Evolutionary conservation across 1,140 invertebrate species (phyloP), one percentile per base, ranked within the genome.

Genomic region (Lepidurus couesii): DNA sequence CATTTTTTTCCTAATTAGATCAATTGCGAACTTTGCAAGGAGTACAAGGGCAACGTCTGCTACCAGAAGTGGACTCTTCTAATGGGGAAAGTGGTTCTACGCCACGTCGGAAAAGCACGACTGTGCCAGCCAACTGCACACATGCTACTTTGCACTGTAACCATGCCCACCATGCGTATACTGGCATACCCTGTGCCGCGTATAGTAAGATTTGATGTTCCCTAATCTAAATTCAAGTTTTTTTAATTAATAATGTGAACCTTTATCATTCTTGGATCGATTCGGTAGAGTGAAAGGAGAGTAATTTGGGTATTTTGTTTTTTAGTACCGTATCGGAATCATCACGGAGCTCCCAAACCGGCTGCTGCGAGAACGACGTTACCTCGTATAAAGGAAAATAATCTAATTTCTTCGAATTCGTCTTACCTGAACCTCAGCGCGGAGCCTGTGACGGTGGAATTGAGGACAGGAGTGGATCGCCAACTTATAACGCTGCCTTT

Each of bases 131-230:
- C 79, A 90, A 77, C n/a, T 79, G 75, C 74, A 79, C 79, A 5
- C 81, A 90, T 81, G 89, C 89, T 11, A 86, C 89, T 77, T 86
- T 92, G 45, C 45, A 80, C 6, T 96, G 94, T 83, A 93, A 92
- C 83, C 94, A 96, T 83, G 93, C 93, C 4, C 92, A 93, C 16
- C 94, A 95, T 84, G 94, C 94, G 73, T 96, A 96, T 84, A 95
- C 93, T 7, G 94, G 93, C 21, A 89, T 95, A 73, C 94, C 94
- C 44, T 93, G 92, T 84, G 91, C 91, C 43, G 91, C 92, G 74
- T 93, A 93, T 84, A 90, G 92, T 93, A 88, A 92, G 91, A 90
- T 79, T 45, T 26, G 43, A 74, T 80, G 42, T 42, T 13, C 13
- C 16, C 75, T 42, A 43, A 80, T 0, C 34, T 34, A 34, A 34